Percentiles rank a stretch among this genome's conserved stretches.
These are phyloP conservation scores for Aselliscus stoliczkanus DNA, from an alignment of 2,797 vertebrate species.

Conservation along the genomic window DNA sequence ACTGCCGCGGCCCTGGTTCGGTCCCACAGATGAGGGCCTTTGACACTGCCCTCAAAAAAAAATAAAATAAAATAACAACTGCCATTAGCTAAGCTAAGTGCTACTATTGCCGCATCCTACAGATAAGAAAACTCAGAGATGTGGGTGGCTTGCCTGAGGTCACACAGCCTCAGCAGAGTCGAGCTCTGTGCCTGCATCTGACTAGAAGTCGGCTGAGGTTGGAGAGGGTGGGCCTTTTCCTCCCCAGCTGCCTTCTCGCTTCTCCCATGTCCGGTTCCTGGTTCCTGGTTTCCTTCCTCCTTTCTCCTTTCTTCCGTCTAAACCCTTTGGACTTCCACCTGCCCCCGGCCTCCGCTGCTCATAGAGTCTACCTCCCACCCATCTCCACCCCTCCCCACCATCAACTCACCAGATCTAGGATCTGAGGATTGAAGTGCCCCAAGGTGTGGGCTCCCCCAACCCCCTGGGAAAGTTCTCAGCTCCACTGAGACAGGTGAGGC, in stretches of 20 bases:
- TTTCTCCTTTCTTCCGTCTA: background rate
- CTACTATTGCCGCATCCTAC: too few species aligned
- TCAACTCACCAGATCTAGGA: background rate
- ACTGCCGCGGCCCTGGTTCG: too few species aligned
- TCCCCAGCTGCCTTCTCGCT: rapidly evolving
- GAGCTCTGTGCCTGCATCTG: background rate
- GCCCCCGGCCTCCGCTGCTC: background rate
- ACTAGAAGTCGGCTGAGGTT: background rate
- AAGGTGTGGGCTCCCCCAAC: background rate
- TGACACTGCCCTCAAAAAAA: too few species aligned
- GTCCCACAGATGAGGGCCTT: too few species aligned
- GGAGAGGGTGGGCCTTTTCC: background rate
- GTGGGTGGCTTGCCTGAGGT: background rate
- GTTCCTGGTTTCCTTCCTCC: background rate
- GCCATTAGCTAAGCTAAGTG: background rate
- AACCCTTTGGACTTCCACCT: background rate
- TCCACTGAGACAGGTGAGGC: background rate
- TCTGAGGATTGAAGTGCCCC: too few species aligned
- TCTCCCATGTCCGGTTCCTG: background rate
- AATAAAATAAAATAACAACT: background rate
- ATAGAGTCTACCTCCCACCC: background rate
- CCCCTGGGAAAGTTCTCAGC: background rate
- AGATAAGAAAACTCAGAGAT: background rate
- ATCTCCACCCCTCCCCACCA: background rate
- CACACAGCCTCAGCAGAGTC: background rate